Conservation (phyloP, 2,797 vertebrate genomes). For the Meda fulgida region DNA sequence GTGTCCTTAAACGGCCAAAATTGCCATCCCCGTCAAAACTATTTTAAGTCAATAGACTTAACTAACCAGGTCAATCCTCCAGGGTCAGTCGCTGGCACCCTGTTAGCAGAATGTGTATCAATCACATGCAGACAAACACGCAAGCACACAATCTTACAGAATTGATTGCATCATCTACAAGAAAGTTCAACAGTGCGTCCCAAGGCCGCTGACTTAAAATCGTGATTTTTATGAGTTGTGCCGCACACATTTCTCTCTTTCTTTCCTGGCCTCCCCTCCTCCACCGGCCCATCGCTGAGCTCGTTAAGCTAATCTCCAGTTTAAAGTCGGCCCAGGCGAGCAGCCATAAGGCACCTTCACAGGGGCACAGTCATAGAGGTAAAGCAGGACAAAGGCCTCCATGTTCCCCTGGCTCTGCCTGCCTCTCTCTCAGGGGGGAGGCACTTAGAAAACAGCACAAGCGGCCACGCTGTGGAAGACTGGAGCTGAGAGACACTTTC, state of each 20-base stretch:
- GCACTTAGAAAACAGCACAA: constrained; percentile 47
- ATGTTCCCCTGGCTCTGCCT: constrained; percentile 52
- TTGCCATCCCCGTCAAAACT: constrained; percentile 26
- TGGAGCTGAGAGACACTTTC: constrained; percentile 34
- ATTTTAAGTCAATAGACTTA: constrained; percentile 45
- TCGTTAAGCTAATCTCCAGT: constrained; percentile 56
- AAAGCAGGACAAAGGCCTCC: constrained; percentile 55
- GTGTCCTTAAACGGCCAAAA: background rate
- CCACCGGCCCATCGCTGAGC: constrained; percentile 43
- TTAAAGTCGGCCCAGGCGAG: constrained; percentile 57
- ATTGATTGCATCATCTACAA: background rate
- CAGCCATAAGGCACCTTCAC: constrained; percentile 60
- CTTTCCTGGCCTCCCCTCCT: constrained; percentile 51
- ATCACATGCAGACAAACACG: constrained; percentile 35
- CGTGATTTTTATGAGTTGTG: constrained; percentile 40
- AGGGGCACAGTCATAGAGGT: constrained; percentile 53
- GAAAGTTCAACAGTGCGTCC: background rate
- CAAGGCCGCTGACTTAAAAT: constrained; percentile 37
- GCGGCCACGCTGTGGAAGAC: constrained; percentile 40
- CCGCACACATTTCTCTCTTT: constrained; percentile 43
- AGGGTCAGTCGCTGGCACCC: constrained; percentile 31
- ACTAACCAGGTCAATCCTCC: constrained; percentile 44
- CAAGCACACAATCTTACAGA: constrained; percentile 17
- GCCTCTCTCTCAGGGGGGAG: constrained; percentile 41
- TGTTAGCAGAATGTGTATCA: constrained; percentile 25